Percentiles rank a stretch among this genome's conserved stretches.
phyloP scores from a whole-genome alignment of 2,113 vertebrate genomes.

The Marmota flaviventris region DNA sequence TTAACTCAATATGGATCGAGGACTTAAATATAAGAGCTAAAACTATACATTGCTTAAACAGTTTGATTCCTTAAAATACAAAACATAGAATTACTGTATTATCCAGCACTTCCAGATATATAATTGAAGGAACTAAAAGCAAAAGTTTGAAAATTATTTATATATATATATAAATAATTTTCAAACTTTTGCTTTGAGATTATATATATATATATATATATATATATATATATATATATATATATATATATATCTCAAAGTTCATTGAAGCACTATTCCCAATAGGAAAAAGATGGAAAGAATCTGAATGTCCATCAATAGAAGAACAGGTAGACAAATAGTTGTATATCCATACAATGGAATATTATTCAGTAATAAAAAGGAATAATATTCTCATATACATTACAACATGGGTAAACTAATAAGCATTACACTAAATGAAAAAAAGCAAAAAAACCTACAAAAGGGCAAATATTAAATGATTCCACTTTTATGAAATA shows the following conservation, averaged over 20 bases:
- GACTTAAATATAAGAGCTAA: no score
- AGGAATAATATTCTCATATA: neutral
- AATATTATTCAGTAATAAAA: conserved; percentile 7
- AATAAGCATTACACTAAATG: neutral
- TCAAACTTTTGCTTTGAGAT: no score
- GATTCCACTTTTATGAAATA: neutral
- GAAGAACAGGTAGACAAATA: neutral
- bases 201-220: no score
- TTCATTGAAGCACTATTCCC: neutral
- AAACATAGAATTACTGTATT: neutral
- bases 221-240: no score
- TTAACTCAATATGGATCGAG: no score
- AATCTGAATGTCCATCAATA: neutral
- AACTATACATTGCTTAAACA: neutral
- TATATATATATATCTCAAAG: no score
- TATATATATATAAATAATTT: neutral
- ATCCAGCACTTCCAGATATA: neutral
- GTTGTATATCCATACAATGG: neutral
- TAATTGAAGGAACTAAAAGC: neutral
- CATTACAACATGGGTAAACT: neutral
- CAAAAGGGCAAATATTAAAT: neutral
- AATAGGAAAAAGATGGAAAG: neutral
- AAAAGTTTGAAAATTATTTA: neutral
- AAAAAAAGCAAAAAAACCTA: neutral
- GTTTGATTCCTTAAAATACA: neutral